phyloP scores from a whole-genome alignment of 2,888 invertebrate genomes.

The Protonemura montana region DNA sequence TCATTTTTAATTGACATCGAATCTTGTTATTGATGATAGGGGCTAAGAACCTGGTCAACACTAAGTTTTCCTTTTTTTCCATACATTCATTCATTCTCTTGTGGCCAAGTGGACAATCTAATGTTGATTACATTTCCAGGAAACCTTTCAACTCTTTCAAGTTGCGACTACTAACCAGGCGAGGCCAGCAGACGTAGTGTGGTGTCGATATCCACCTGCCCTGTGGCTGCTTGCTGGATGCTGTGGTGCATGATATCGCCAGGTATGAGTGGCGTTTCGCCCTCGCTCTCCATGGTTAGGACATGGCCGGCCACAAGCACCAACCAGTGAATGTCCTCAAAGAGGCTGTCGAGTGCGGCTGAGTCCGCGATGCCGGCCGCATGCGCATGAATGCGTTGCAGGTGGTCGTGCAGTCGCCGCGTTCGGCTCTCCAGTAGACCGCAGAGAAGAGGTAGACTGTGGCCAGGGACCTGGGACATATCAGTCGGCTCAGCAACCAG shows the following conservation, averaged over 20 bases:
- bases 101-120: no score
- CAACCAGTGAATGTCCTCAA: slow-evolving; percentile 92
- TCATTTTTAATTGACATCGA: no score
- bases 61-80: no score
- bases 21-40: no score
- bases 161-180: slow-evolving; percentile 50
- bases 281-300: slow-evolving; percentile 71
- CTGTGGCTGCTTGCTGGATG: slow-evolving; percentile 61
- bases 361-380: slow-evolving; percentile 52
- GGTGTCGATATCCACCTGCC: slow-evolving; percentile 58
- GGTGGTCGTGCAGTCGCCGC: slow-evolving; percentile 62
- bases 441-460: slow-evolving; percentile 71
- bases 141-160: background rate
- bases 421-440: slow-evolving; percentile 73
- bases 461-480: slow-evolving; percentile 66
- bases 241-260: slow-evolving; percentile 71
- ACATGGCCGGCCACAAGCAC: slow-evolving; percentile 77
- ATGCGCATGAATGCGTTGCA: slow-evolving; percentile 54
- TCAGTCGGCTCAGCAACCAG: no score
- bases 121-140: no score
- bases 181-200: slow-evolving; percentile 59
- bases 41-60: no score
- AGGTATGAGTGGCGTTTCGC: slow-evolving; percentile 73
- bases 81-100: no score
- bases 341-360: slow-evolving; percentile 68